Conservation (phyloP, 2,797 vertebrate species). For the Alca torda region DNA sequence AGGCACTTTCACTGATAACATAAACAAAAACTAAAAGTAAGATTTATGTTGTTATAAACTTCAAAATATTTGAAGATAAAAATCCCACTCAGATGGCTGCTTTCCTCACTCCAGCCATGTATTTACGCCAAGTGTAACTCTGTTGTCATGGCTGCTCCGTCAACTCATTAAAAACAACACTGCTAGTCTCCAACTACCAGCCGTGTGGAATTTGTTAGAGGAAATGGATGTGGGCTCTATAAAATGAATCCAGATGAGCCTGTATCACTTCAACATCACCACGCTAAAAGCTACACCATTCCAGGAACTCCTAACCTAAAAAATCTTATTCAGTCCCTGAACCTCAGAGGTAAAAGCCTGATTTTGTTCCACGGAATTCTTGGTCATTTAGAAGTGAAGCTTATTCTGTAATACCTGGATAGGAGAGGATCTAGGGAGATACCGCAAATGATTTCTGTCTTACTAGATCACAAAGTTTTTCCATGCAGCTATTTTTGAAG, state of each 20-base stretch:
- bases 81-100: background rate
- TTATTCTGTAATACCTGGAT: background rate
- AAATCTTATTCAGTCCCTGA: background rate
- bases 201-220: background rate
- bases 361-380: background rate
- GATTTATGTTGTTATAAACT: background rate
- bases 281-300: background rate
- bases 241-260: background rate
- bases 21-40: background rate
- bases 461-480: background rate
- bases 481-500: background rate
- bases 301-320: background rate
- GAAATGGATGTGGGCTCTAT: background rate
- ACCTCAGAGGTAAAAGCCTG: background rate
- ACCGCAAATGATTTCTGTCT: background rate
- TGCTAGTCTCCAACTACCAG: background rate
- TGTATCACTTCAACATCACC: background rate
- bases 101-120: background rate
- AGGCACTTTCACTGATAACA: background rate
- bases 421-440: background rate
- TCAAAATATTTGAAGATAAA: conserved; percentile 31
- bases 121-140: conserved; percentile 13
- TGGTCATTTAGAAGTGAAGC: background rate
- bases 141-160: conserved; percentile 43
- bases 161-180: conserved; percentile 35